These are phyloP conservation scores for Achatina immaculata DNA, from an alignment of 1,140 invertebrate species.

Conservation along the genomic window DNA sequence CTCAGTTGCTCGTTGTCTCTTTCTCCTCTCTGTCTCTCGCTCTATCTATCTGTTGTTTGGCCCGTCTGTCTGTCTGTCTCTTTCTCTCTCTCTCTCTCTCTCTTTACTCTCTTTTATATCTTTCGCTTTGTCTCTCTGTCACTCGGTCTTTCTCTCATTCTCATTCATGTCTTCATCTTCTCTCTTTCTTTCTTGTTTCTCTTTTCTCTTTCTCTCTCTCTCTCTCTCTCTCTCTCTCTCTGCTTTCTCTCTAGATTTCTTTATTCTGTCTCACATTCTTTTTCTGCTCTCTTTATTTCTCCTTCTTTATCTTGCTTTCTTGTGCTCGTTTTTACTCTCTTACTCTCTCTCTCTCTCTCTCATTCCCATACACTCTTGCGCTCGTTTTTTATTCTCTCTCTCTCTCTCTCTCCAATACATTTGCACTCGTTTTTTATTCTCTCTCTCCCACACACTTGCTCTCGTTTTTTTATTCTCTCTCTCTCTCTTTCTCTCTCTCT, in stretches of 20 bases:
- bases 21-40: too few relatives aligned
- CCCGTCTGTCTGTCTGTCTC: too few relatives aligned
- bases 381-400: background rate
- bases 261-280: conserved; percentile 1
- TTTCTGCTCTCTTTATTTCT: background rate
- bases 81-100: conserved; percentile 19
- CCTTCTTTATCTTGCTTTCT: conserved; percentile 11
- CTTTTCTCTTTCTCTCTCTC: too few relatives aligned
- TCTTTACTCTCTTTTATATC: background rate
- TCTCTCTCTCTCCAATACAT: conserved; percentile 20
- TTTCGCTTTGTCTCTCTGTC: conserved; percentile 17
- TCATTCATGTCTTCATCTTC: background rate
- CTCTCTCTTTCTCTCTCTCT: too few relatives aligned
- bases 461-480: conserved; percentile 1
- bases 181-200: conserved; percentile 21
- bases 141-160: conserved; percentile 15
- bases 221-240: too few relatives aligned
- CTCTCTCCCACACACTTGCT: conserved; percentile 7
- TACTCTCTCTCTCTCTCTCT: too few relatives aligned
- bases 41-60: too few relatives aligned
- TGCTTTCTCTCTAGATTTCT: conserved; percentile 9
- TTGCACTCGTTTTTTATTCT: too few relatives aligned
- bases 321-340: too few relatives aligned
- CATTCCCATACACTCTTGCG: too few relatives aligned
- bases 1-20: background rate